Percentiles rank a stretch among this genome's conserved stretches.
Conservation (phyloP, 2,797 vertebrate genomes). For the Austrolebias charrua region DNA sequence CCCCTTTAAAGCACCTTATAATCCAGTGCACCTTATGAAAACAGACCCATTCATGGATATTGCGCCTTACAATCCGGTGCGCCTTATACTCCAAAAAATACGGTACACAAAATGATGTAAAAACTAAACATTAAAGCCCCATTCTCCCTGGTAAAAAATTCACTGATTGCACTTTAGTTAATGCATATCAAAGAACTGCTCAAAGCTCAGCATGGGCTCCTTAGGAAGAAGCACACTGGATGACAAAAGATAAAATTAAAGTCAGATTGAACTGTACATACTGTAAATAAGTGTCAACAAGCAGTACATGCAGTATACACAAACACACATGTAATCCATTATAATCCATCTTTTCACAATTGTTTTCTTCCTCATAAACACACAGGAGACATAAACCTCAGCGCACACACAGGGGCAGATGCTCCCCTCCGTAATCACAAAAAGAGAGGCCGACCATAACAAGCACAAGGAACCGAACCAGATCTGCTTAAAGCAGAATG, state of each 20-base stretch:
- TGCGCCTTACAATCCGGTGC: no score
- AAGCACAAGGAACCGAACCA: conserved; percentile 56
- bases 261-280: conserved; percentile 8
- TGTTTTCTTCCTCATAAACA: conserved; percentile 7
- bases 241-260: conserved; percentile 19
- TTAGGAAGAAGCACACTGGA: conserved; percentile 10
- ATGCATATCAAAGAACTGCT: not conserved
- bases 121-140: no score
- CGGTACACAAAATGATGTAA: no score
- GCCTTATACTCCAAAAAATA: no score
- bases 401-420: conserved; percentile 22
- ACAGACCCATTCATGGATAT: no score
- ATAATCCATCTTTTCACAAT: conserved; percentile 40
- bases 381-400: not conserved
- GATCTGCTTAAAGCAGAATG: conserved; percentile 64
- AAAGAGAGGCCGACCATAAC: conserved; percentile 30
- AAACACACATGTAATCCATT: conserved; percentile 23
- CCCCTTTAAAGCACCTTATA: no score
- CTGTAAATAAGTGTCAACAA: conserved; percentile 19
- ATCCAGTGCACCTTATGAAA: no score
- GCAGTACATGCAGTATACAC: conserved; percentile 17
- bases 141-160: conserved; percentile 9
- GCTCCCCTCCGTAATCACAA: conserved; percentile 30
- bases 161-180: not conserved
- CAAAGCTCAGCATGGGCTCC: not conserved